These are phyloP conservation scores for Marisa cornuarietis DNA, from an alignment of 1,140 invertebrate species.

Conservation along the genomic window DNA sequence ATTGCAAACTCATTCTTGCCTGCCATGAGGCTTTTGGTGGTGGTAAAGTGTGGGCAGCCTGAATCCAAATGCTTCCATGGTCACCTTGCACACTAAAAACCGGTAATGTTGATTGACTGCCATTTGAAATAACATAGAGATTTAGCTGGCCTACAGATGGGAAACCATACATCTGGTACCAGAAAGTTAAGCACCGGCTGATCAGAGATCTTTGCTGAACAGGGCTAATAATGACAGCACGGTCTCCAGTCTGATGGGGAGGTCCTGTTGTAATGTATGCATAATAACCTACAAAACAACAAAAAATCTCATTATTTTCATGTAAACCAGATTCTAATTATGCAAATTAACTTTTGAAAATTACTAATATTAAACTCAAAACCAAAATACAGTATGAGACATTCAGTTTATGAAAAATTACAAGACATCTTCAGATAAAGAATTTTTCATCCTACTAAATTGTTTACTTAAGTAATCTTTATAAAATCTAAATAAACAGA, in stretches of 20 bases:
- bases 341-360: no score
- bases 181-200: slow-evolving; percentile 70
- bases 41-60: slow-evolving; percentile 41
- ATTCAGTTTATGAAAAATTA: no score
- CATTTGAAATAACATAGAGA: slow-evolving; percentile 44
- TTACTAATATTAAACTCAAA: no score
- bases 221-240: slow-evolving; percentile 50
- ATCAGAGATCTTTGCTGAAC: slow-evolving; percentile 6
- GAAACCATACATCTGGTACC: slow-evolving; percentile 80
- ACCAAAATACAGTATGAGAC: no score
- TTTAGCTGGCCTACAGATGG: slow-evolving; percentile 48
- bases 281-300: slow-evolving; percentile 50
- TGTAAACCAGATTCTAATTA: no score
- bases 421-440: no score
- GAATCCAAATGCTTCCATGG: slow-evolving; percentile 57
- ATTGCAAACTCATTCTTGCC: slow-evolving; percentile 15
- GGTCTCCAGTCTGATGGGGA: slow-evolving; percentile 41
- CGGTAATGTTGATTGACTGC: slow-evolving; percentile 14
- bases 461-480: no score
- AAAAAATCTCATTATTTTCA: no score
- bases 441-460: no score
- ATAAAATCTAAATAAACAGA: no score
- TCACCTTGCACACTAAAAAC: slow-evolving; percentile 48
- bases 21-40: slow-evolving; percentile 29
- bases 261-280: slow-evolving; percentile 58